phyloP scores from a whole-genome alignment of 2,888 invertebrate species.

The Gymnocheta viridis region DNA sequence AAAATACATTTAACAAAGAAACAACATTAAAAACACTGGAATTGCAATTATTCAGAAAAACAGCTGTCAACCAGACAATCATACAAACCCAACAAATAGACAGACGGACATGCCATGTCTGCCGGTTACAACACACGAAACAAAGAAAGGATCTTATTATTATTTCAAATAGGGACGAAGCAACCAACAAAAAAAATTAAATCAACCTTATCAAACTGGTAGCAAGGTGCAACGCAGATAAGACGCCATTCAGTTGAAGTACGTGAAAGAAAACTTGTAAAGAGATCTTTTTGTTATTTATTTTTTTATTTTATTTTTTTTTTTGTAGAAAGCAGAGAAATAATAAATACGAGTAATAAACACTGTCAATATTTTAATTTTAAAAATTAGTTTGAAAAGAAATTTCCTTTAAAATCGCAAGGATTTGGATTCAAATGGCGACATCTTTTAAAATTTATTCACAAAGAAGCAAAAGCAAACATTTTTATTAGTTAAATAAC shows the following conservation, averaged over 20 bases:
- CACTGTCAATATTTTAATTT: not conserved
- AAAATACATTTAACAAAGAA: slow-evolving; percentile 27
- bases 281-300: not conserved
- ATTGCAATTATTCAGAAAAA: slow-evolving; percentile 64
- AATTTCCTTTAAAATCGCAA: not conserved
- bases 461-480: too few relatives aligned
- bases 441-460: too few relatives aligned
- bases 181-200: not conserved
- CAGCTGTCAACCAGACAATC: slow-evolving; percentile 66
- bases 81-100: slow-evolving; percentile 26
- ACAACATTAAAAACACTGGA: slow-evolving; percentile 16
- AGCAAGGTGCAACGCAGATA: slow-evolving; percentile 64
- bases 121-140: not conserved
- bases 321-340: not conserved
- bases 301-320: too few relatives aligned
- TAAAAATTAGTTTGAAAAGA: not conserved
- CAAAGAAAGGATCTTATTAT: slow-evolving; percentile 30
- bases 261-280: slow-evolving; percentile 14
- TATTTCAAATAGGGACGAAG: slow-evolving; percentile 28
- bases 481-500: too few relatives aligned
- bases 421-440: too few relatives aligned
- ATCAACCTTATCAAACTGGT: slow-evolving; percentile 20
- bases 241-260: slow-evolving; percentile 28
- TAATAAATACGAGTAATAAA: not conserved
- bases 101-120: slow-evolving; percentile 19